Base-by-base conservation (phyloP, 2,888 invertebrate genomes). In the Ichneumoninae sp. region DNA sequence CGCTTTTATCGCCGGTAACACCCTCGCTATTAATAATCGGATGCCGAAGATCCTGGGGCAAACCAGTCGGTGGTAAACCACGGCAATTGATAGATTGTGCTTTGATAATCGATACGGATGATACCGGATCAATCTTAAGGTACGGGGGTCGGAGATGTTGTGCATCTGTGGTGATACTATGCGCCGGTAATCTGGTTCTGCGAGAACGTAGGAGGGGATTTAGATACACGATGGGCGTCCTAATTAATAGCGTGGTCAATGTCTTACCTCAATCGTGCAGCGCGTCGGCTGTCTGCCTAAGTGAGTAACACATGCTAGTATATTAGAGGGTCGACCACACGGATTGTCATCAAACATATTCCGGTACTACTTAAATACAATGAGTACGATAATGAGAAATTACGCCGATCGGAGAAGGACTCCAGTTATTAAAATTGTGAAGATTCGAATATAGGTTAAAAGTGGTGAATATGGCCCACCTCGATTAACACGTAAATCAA, bases 31-130 rank as follows among this genome's bases (percentile, higher is more conserved):
- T 68, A 75, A 85, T 78, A 70, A 75, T 47, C 75, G 50, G 16
- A 13, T 50, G 36, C 63, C 33, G 33, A 60, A 50, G 66, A 70
- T 85, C 50, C 44, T 54, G 71, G 70, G 66, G 68, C 66, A 22
- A 60, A n/a, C 60, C 71, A n/a, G 54, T 13, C 36, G 26, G 22
- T n/a, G n/a, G 36, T 71, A 52, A 71, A 75, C 40, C 74, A 10
- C 54, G 19, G 65, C 75, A 77, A 81, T 81, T 66, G 80, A 78
- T 81, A 74, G 77, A 81, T 63, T 44, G 66, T 36, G 57, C 71
- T 71, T 60, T 33, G 69, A 30, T 57, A 81, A 85, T 81, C 78
- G 65, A 75, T 81, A 74, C 50, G 78, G 75, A 65, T 81, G 44
- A 79, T 75, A 74, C 65, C 44, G 19, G 36, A 16, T 73, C 60